Evolutionary conservation across 1,140 invertebrate genomes (phyloP).

Genomic region (Hylyphantes graminicola): DNA sequence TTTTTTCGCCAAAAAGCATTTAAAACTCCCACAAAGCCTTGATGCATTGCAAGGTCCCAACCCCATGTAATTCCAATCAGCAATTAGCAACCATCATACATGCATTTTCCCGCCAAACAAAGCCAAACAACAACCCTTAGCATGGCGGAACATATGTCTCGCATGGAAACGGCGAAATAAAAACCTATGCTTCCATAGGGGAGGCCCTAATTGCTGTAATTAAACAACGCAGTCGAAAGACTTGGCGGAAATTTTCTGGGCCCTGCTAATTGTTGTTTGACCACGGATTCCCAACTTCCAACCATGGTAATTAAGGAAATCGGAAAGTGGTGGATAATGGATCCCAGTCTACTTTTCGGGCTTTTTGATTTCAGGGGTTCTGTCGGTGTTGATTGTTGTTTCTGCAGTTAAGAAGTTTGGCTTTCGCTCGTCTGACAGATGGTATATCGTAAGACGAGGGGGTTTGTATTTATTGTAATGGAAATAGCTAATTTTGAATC

Average conservation of each 20-base stretch:
- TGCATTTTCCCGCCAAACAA: constrained; percentile 39
- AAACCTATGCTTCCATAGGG: not conserved
- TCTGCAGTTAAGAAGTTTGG: constrained; percentile 44
- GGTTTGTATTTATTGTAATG: too few species aligned
- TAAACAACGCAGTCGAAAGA: constrained; percentile 50
- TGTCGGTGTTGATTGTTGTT: constrained; percentile 17
- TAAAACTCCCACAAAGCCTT: not conserved
- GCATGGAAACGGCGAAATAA: constrained; percentile 47
- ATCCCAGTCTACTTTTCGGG: constrained; percentile 27
- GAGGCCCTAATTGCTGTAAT: constrained; percentile 54
- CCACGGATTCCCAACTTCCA: not conserved
- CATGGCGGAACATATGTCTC: constrained; percentile 40
- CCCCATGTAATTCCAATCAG: not conserved
- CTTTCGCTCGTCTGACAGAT: constrained; percentile 37
- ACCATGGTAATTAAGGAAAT: constrained; percentile 53
- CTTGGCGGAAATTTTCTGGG: constrained; percentile 31
- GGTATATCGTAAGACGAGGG: constrained; percentile 1
- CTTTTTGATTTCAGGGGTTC: constrained; percentile 34
- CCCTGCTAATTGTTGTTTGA: constrained; percentile 58
- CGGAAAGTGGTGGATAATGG: constrained; percentile 24
- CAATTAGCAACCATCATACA: constrained; percentile 57
- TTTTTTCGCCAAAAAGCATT: too few species aligned
- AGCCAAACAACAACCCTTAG: not conserved
- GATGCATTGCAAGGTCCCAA: constrained; percentile 25
- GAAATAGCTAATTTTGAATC: too few species aligned